These are phyloP conservation scores for Oophaga pumilio DNA, from an alignment of 2,113 vertebrate genomes.

Conservation along the genomic window DNA sequence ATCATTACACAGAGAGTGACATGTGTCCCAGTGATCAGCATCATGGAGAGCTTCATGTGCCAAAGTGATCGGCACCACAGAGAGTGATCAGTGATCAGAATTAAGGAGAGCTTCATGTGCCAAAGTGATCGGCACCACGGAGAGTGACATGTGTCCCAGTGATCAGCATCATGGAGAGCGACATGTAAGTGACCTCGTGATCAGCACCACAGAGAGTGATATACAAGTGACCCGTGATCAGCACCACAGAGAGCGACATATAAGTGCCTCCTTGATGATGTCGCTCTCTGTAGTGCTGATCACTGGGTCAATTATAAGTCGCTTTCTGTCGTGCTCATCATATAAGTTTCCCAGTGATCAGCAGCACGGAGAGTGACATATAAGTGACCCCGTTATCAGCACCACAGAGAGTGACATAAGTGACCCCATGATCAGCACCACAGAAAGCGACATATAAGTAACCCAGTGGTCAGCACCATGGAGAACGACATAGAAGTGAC, in stretches of 20 bases:
- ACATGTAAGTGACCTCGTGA: background rate
- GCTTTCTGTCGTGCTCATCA: no score
- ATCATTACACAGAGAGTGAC: background rate
- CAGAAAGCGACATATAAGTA: background rate
- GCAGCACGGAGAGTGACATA: background rate
- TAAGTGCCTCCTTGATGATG: background rate
- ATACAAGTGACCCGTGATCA: background rate
- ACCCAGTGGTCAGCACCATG: background rate
- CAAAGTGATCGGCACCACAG: no score
- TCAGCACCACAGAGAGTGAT: background rate
- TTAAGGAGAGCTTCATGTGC: background rate
- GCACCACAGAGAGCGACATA: background rate
- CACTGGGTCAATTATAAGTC: no score
- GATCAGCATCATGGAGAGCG: background rate
- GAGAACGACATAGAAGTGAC: background rate
- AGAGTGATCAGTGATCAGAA: background rate
- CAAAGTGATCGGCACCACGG: background rate
- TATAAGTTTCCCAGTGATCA: no score
- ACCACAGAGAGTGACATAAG: no score
- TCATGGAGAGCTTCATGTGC: background rate
- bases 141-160: background rate
- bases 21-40: background rate
- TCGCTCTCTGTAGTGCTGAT: no score
- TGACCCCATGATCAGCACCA: background rate
- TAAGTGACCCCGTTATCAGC: no score